Evolutionary conservation across 2,113 vertebrate genomes (phyloP).

Genomic region (Cebus imitator): DNA sequence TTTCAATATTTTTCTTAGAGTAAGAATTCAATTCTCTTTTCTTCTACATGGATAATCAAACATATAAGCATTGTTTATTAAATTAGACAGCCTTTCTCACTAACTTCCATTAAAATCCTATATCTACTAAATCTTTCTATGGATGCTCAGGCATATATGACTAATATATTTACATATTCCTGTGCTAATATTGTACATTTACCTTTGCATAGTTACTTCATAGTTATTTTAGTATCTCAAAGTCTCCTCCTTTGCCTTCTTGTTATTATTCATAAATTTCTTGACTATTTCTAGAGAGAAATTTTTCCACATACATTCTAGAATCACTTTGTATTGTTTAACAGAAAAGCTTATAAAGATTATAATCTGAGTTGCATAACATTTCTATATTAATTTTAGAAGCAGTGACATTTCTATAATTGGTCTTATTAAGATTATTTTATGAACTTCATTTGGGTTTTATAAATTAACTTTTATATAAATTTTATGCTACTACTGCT

Average conservation of each 20-base stretch:
- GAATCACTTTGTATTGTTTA: not conserved
- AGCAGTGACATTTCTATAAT: not conserved
- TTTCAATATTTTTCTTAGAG: not conserved
- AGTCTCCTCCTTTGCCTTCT: not conserved
- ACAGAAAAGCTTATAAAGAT: not conserved
- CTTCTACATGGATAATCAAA: not conserved
- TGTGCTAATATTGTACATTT: not conserved
- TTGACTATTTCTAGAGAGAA: not conserved
- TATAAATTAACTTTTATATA: not conserved
- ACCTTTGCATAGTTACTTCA: not conserved
- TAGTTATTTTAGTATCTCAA: not conserved
- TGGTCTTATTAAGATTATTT: not conserved
- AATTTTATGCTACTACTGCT: not conserved
- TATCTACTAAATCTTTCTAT: not conserved
- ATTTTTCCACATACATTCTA: not conserved
- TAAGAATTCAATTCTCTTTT: not conserved
- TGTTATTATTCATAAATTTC: not conserved
- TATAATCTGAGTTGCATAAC: not conserved
- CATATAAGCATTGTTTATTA: not conserved
- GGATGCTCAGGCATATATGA: not conserved
- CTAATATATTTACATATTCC: not conserved
- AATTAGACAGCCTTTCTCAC: not conserved
- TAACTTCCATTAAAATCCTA: not conserved
- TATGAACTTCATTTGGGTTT: not conserved
- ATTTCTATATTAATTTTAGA: not conserved